A percentile compares a stretch with the other conserved stretches of the same genome.
Conservation (phyloP, 1,140 invertebrate genomes). For the Sitophilus oryzae region DNA sequence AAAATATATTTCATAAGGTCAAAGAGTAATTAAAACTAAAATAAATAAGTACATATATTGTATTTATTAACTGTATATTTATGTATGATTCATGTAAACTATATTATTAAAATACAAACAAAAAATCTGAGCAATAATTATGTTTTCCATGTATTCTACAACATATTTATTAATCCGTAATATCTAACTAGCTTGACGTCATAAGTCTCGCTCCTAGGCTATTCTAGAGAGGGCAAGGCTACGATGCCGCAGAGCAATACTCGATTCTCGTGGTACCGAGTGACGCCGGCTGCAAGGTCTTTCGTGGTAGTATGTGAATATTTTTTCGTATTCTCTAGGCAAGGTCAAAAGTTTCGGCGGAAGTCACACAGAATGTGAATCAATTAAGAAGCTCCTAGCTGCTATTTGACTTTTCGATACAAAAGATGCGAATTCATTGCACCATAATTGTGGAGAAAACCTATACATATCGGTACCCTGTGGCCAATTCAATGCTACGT, state of each 20-base stretch:
- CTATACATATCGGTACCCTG: slow-evolving; percentile 46
- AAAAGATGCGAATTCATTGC: slow-evolving; percentile 55
- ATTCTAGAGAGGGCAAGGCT: no score
- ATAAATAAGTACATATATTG: no score
- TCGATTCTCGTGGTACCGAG: slow-evolving; percentile 83
- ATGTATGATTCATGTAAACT: no score
- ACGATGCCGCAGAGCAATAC: slow-evolving; percentile 89
- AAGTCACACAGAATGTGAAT: slow-evolving; percentile 68
- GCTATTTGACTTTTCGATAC: slow-evolving; percentile 50
- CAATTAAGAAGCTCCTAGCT: slow-evolving; percentile 56
- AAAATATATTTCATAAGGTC: no score
- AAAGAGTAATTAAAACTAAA: no score
- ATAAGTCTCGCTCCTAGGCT: no score
- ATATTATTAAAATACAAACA: no score
- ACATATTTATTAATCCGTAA: no score
- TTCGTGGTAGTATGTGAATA: slow-evolving; percentile 92
- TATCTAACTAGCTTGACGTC: no score
- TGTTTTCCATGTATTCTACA: no score
- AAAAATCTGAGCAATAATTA: no score
- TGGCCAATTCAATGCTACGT: slow-evolving; percentile 60
- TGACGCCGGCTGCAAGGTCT: slow-evolving; percentile 80
- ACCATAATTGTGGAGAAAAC: slow-evolving; percentile 57
- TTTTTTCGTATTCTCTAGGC: slow-evolving; percentile 84
- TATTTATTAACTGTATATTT: no score
- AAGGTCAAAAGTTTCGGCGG: slow-evolving; percentile 75